Base-by-base conservation (phyloP, 2,113 vertebrate species). In the Coreoperca whiteheadi region DNA sequence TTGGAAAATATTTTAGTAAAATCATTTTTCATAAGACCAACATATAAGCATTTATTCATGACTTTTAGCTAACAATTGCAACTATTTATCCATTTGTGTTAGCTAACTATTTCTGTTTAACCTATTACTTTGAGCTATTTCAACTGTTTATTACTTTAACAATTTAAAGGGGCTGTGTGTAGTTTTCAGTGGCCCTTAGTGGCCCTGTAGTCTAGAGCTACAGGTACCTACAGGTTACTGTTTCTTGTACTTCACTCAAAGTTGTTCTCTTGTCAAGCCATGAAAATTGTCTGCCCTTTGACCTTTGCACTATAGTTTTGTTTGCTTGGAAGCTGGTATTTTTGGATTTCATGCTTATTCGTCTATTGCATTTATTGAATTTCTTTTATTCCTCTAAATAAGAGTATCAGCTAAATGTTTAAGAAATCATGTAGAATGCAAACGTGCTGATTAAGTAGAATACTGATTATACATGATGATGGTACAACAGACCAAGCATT, bases 401-500 rank as follows among this genome's bases (percentile, higher is more conserved):
- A 76, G 16, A 28, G 10, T 15, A 32, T 51, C n/a, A 61, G 9
- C n/a, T 20, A 5, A 37, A 65, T 28, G 3, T 34, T 34, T 48
- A 18, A 48, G 0, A 51, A 21, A 77, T 51, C 9, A 28, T 28
- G 14, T 59, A 60, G 37, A 60, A 61, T n/a, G 21, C 34, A 43
- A 41, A 77, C 16, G 50, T 46, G n/a, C 21, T 74, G 72, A 59
- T 84, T 16, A 28, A 32, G 60, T 23, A n/a, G 20, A 59, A 1
- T 18, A 34, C n/a, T 67, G 30, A 67, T 15, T 20, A 59, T n/a
- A 64, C 20, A 21, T 51, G 50, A 51, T 51, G 50, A 34, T 25
- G 4, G 21, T 64, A 50, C 81, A 66, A 39, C 18, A 76, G 37
- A 87, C 39, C 46, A 34, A 57, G 39, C 83, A 86, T 89, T 84